phyloP scores from a whole-genome alignment of 2,113 vertebrate genomes.

The Odocoileus virginianus region DNA sequence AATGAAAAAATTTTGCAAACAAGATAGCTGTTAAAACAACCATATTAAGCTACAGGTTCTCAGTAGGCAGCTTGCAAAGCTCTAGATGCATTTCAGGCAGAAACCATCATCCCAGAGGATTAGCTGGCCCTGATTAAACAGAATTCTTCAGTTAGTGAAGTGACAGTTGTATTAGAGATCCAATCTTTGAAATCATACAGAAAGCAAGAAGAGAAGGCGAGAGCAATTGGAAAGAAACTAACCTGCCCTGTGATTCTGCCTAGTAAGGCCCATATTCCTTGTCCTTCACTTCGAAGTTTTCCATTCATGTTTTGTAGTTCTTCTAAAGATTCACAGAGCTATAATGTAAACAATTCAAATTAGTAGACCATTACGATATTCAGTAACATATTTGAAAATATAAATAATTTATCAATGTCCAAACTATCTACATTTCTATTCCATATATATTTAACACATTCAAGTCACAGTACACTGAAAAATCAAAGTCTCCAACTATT shows the following conservation, averaged over 20 bases:
- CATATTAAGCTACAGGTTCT: constrained; percentile 72
- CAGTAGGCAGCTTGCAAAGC: constrained; percentile 52
- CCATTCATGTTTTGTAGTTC: constrained; percentile 94
- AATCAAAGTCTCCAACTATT: constrained; percentile 3
- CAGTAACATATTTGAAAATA: not conserved
- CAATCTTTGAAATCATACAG: constrained; percentile 10
- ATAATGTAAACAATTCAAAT: constrained; percentile 47
- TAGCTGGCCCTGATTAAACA: constrained; percentile 48
- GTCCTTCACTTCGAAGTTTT: constrained; percentile 92
- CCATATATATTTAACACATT: not conserved
- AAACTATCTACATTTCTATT: not conserved
- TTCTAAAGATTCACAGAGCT: constrained; percentile 97
- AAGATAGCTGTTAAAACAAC: constrained; percentile 70
- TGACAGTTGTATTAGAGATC: constrained; percentile 7
- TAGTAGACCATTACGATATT: not conserved
- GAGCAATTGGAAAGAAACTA: constrained; percentile 44
- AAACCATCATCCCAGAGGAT: constrained; percentile 66
- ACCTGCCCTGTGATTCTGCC: constrained; percentile 96
- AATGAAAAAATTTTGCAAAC: constrained; percentile 82
- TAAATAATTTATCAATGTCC: constrained; percentile 19
- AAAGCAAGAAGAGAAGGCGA: not conserved
- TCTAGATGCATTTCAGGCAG: constrained; percentile 71
- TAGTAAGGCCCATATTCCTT: constrained; percentile 92
- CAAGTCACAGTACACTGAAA: not conserved
- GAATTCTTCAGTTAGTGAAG: constrained; percentile 35